Evolutionary conservation across 2,797 vertebrate genomes (phyloP), one percentile per base, ranked within the genome.

Genomic region (Neosilurus mollespiculum): DNA sequence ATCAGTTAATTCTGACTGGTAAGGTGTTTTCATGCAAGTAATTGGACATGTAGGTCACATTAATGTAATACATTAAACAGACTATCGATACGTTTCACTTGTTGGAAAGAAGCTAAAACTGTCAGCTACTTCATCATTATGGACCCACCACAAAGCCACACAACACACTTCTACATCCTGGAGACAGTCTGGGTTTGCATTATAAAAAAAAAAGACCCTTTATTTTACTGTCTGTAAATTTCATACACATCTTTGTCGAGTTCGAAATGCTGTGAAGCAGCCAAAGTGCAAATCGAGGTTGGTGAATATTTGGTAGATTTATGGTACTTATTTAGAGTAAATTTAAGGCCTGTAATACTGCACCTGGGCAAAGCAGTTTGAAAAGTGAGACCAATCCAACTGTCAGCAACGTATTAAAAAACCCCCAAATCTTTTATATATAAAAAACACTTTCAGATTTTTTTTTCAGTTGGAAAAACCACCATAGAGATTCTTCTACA

Each of bases 261-360:
- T 71, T 59, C 83, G 80, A 90, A 92, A 93, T 88, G 88, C 87
- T 85, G 81, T 87, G 84, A 84, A 69, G 73, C 34, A 79, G 91
- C 89, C 92, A 89, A 89, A 88, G 64, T 83, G 72, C 71, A 87
- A 90, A 90, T 87, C 82, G 89, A 88, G 87, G 80, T 70, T 90
- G 83, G 37, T 58, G 85, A 84, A 90, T 61, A 86, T 76, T 65
- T 70, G 26, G 14, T 22, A 83, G 81, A 90, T 91, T 88, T 90
- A 90, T 90, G 91, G 87, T 86, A 89, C 14, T 49, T 78, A 90
- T 91, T 88, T 89, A 89, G 90, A 91, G 87, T 86, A 43, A 37
- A 89, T 9, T 61, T 34, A 85, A 8, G 62, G 49, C 78, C 84
- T 88, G 78, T 86, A 71, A 81, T 87, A 61, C 86, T 85, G 75